These are phyloP conservation scores for Dolichotis patagonum DNA, from an alignment of 2,113 vertebrate species.

Conservation along the genomic window DNA sequence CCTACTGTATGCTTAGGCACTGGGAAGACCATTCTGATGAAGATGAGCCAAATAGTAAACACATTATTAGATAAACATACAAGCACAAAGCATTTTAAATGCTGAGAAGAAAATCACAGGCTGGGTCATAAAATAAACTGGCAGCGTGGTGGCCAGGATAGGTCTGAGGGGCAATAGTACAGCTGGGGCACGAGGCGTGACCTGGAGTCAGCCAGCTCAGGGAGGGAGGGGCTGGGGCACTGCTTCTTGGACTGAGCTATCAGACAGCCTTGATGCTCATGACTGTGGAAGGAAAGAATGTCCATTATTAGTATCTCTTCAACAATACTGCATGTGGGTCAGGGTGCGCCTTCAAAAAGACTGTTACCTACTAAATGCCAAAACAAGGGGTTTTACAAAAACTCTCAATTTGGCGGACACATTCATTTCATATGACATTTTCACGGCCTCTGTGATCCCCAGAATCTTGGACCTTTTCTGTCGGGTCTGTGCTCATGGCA, in stretches of 20 bases:
- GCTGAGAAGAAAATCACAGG: not conserved
- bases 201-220: not conserved
- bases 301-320: not conserved
- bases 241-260: not conserved
- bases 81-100: not conserved
- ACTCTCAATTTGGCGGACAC: not conserved
- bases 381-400: conserved; percentile 37
- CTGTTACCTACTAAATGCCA: not conserved
- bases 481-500: conserved; percentile 45
- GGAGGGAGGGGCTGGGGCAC: not conserved
- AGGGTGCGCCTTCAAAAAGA: not conserved
- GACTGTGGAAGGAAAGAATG: not conserved
- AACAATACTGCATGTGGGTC: not conserved
- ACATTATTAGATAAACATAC: not conserved
- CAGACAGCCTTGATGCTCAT: not conserved
- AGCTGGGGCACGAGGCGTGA: not conserved
- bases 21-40: not conserved
- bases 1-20: not conserved
- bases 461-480: not conserved
- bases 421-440: conserved; percentile 18
- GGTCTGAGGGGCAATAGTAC: not conserved
- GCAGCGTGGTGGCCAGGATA: not conserved
- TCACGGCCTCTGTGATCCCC: not conserved
- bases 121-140: not conserved
- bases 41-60: not conserved